phyloP scores from a whole-genome alignment of 2,888 invertebrate genomes.

The Caenorhabditis becei region DNA sequence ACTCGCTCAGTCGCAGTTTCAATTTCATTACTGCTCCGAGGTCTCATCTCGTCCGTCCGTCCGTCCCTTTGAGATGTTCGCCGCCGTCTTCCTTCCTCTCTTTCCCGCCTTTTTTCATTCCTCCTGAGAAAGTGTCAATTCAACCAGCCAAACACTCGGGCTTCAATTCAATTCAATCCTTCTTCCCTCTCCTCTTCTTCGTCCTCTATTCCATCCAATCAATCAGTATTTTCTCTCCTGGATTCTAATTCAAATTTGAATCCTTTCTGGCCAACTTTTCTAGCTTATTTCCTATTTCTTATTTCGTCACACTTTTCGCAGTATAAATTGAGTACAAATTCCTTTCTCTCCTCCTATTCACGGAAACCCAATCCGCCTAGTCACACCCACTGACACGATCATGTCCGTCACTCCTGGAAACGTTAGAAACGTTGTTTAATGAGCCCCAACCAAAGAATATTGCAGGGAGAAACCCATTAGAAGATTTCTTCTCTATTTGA shows the following conservation, averaged over 20 bases:
- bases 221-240: constrained; percentile 25
- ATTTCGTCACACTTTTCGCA: neutral
- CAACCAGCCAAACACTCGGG: constrained; percentile 2
- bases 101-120: constrained; percentile 1
- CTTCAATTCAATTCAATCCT: constrained; percentile 2
- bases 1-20: constrained; percentile 18
- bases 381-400: neutral
- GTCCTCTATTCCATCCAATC: constrained; percentile 26
- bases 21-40: constrained; percentile 40
- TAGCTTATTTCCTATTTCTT: neutral
- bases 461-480: constrained; percentile 44
- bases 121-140: constrained; percentile 11
- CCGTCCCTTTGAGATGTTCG: constrained; percentile 18
- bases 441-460: constrained; percentile 35
- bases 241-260: constrained; percentile 2
- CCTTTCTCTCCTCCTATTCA: neutral
- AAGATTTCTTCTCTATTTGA: constrained; percentile 40
- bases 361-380: too few relatives aligned
- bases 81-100: neutral
- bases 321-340: neutral
- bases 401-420: constrained; percentile 31
- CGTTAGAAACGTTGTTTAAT: constrained; percentile 29
- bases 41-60: constrained; percentile 9
- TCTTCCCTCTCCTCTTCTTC: too few relatives aligned
- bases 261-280: neutral